phyloP scores from a whole-genome alignment of 2,113 vertebrate genomes.

The Pelmatolapia mariae region DNA sequence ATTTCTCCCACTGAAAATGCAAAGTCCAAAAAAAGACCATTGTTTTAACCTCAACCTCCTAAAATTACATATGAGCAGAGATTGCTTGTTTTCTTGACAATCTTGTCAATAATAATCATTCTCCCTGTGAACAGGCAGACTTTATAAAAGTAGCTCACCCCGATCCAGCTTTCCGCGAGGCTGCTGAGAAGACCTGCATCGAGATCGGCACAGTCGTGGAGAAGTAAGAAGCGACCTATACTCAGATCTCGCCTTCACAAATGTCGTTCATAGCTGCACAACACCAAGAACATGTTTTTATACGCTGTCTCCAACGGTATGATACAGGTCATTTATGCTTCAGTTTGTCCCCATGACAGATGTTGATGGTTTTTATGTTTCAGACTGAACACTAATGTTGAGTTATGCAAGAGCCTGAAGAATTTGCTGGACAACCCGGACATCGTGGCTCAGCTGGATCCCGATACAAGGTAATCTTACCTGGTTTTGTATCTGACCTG shows the following conservation, averaged over 20 bases:
- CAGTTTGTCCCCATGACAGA: not conserved
- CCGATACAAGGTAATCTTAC: conserved; percentile 84
- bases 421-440: conserved; percentile 77
- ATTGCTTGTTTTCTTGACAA: not conserved
- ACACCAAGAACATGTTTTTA: not conserved
- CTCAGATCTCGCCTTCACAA: not conserved
- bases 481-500: not conserved
- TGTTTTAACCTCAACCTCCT: not conserved
- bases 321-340: not conserved
- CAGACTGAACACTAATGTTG: conserved; percentile 95
- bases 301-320: not conserved
- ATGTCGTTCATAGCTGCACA: not conserved
- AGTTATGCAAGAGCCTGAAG: conserved; percentile 86
- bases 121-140: conserved; percentile 79
- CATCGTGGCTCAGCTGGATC: conserved; percentile 78
- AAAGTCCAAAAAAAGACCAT: not conserved
- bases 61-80: not conserved
- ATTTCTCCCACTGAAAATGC: not conserved
- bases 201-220: conserved; percentile 91
- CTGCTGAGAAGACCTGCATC: conserved; percentile 89
- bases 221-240: conserved; percentile 68
- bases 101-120: not conserved
- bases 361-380: conserved; percentile 25
- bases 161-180: conserved; percentile 83
- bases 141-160: conserved; percentile 96